Percentiles rank a stretch among this genome's conserved stretches.
These are phyloP conservation scores for Leucophenga montana DNA, from an alignment of 2,888 invertebrate genomes.

Conservation along the genomic window DNA sequence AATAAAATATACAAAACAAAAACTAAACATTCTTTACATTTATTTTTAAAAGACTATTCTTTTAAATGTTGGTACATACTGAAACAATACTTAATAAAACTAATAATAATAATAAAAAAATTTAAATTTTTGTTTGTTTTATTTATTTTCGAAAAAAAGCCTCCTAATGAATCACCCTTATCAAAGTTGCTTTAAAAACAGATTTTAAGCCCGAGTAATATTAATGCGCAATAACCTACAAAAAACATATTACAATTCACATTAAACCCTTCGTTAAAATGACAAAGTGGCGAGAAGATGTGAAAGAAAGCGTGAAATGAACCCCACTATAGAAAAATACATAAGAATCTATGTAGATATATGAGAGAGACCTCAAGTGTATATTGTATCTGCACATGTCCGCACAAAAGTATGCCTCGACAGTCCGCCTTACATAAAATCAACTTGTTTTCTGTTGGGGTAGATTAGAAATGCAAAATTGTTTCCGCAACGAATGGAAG, in stretches of 20 bases:
- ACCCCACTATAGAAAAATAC: conserved; percentile 29
- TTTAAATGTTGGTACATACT: too few species aligned
- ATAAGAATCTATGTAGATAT: not conserved
- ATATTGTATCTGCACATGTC: conserved; percentile 33
- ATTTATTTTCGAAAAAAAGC: too few species aligned
- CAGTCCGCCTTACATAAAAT: too few species aligned
- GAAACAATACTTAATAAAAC: too few species aligned
- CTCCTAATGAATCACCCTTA: too few species aligned
- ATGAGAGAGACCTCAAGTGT: conserved; percentile 42
- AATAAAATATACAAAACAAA: too few species aligned
- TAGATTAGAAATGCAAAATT: conserved; percentile 50
- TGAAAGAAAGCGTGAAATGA: not conserved
- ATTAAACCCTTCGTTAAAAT: conserved; percentile 45
- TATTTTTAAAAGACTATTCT: too few species aligned
- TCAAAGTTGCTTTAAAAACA: too few species aligned
- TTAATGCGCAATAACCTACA: conserved; percentile 50
- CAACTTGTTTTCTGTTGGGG: conserved; percentile 41
- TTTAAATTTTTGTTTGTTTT: too few species aligned
- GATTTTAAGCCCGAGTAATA: conserved; percentile 22
- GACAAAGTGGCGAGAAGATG: too few species aligned
- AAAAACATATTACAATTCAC: conserved; percentile 40
- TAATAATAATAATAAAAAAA: too few species aligned
- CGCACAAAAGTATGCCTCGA: not conserved
- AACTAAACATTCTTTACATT: too few species aligned
- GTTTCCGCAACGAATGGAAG: conserved; percentile 25